Evolutionary conservation across 2,113 vertebrate species (phyloP).

Genomic region (Myotis davidii): DNA sequence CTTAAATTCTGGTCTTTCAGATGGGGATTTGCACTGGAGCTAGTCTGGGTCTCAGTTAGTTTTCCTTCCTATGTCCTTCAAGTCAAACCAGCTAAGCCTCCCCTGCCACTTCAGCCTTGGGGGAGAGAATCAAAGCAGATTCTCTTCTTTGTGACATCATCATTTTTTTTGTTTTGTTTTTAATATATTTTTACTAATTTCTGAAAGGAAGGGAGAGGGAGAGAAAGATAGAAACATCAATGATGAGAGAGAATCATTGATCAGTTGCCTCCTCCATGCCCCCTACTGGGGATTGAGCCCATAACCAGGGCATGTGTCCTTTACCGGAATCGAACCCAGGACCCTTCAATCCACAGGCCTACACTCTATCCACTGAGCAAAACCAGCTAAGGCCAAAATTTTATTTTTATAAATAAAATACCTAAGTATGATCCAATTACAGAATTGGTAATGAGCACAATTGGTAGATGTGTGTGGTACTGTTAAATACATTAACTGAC

Average conservation of each 20-base stretch:
- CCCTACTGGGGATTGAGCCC: too few relatives aligned
- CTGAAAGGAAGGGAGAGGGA: too few relatives aligned
- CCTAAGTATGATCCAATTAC: not conserved
- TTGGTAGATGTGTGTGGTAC: not conserved
- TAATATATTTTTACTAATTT: too few relatives aligned
- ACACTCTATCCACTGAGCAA: not conserved
- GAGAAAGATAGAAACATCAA: too few relatives aligned
- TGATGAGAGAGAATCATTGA: too few relatives aligned
- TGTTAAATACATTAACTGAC: not conserved
- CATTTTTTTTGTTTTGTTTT: not conserved
- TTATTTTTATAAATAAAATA: conserved; percentile 49
- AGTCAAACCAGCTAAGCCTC: not conserved
- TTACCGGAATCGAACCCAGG: too few relatives aligned
- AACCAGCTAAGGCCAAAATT: not conserved
- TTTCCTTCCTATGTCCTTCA: not conserved
- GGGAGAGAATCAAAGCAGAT: not conserved
- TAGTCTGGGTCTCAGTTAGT: not conserved
- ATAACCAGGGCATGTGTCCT: too few relatives aligned
- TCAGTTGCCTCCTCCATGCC: too few relatives aligned
- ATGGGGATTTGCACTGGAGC: not conserved
- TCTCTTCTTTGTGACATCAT: not conserved
- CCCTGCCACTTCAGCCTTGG: not conserved
- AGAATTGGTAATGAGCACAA: not conserved
- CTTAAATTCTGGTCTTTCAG: not conserved
- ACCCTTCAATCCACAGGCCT: too few relatives aligned